Percentiles rank a stretch among this genome's conserved stretches.
These are phyloP conservation scores for Phenacoccus solenopsis DNA, from an alignment of 1,140 invertebrate genomes.

Conservation along the genomic window DNA sequence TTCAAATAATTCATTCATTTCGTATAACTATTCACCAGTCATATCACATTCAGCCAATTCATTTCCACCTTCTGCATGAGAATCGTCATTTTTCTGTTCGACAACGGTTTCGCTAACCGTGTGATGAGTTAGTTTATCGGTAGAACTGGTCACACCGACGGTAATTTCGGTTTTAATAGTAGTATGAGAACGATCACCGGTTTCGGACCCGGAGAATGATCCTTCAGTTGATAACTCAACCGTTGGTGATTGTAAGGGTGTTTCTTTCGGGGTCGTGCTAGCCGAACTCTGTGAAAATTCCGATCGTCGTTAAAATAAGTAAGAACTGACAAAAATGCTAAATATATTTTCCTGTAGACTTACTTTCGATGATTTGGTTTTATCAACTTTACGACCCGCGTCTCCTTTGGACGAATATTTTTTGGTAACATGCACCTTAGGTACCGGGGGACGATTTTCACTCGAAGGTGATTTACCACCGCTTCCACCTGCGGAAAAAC, in stretches of 20 bases:
- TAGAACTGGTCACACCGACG: constrained; percentile 16
- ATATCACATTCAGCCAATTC: constrained; percentile 29
- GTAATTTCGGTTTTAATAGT: constrained; percentile 21
- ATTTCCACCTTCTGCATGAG: constrained; percentile 18
- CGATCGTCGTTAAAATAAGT: neutral
- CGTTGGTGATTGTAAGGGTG: constrained; percentile 42
- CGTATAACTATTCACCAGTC: constrained; percentile 26
- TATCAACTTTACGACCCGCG: constrained; percentile 4
- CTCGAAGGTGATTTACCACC: constrained; percentile 19
- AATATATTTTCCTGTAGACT: neutral
- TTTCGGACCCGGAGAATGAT: neutral
- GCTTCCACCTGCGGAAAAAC: neutral
- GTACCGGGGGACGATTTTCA: constrained; percentile 23
- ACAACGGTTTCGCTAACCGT: constrained; percentile 12
- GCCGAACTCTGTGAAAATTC: constrained; percentile 27
- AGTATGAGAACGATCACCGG: constrained; percentile 19
- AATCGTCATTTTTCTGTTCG: constrained; percentile 19
- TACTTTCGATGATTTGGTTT: constrained; percentile 16
- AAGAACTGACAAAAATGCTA: neutral
- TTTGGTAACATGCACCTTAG: constrained; percentile 25
- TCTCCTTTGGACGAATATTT: constrained; percentile 20
- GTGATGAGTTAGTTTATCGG: constrained; percentile 16
- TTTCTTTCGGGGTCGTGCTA: constrained; percentile 37
- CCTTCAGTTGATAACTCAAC: constrained; percentile 34
- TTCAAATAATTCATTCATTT: constrained; percentile 5